Evolutionary conservation across 2,797 vertebrate species (phyloP), one percentile per base, ranked within the genome.

Genomic region (Myotis vivesi): DNA sequence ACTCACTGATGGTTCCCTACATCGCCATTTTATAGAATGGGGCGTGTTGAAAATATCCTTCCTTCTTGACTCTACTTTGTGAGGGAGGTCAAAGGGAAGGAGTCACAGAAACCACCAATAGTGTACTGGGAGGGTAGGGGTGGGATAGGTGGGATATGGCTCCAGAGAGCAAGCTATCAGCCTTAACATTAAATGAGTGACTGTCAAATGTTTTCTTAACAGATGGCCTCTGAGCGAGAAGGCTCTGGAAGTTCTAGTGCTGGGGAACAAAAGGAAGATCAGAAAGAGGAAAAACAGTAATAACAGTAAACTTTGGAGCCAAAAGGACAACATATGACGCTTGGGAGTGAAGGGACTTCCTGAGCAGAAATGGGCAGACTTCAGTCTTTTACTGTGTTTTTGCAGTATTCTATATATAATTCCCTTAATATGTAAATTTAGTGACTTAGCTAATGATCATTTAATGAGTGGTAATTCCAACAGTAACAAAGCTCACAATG

Each of bases 181-280:
- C 36, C 53, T 25, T 82, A 71, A 59, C 9, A 71, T 93, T 75
- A 89, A 92, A 71, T 79, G 6, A 79, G 15, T 64, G 84, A 5
- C 17, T 97, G n/a, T 97, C 30, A 33, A 96, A 85, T 49, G 0
- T 23, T 72, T 89, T 93, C 87, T 97, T 89, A 91, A 87, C 97
- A 99, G 99, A 99, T 99, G 99, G 99, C 99, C 71, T 99, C 99
- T 0, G 99, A 99, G 94, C 98, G 99, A 46, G 99, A 99, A 76
- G 97, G 98, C 64, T 98, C 99, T 87, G 98, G 99, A 92, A 99
- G 99, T 64, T 96, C 98, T 30, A 97, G 98, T 49, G 71, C 94
- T 95, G 99, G 98, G 62, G 99, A 99, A 97, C 99, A 99, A 98
- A 99, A 99, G 82, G 98, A 99, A 95, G 99, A 99, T 96, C 99